Base-by-base conservation (phyloP, 2,888 invertebrate species). In the Orthosia gothica region DNA sequence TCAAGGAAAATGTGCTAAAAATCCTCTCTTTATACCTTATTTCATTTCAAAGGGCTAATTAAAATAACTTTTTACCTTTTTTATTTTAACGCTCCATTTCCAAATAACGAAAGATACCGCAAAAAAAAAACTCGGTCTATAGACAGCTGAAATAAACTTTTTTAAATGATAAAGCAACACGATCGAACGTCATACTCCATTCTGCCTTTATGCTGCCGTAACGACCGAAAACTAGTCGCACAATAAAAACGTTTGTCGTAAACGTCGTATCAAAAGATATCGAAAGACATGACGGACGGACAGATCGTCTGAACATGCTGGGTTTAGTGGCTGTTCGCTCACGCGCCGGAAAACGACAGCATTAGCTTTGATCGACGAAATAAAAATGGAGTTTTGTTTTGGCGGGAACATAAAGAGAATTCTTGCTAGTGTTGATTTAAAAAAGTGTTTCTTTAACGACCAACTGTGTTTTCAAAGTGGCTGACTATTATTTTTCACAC, bases 351-450 rank as follows among this genome's bases (percentile, higher is more conserved):
- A 70, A 61, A 72, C 18, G 52, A 66, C 50, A 23, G 3, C 26
- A 77, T 81, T 73, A 54, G 59, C 55, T 70, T 82, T 74, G 79
- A 82, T 68, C 50, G 57, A 45, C 74, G 52, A 62, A 70, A 82
- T 81, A 82, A 75, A n/a, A 81, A 78, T 69, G 55, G 55, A 32
- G 50, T 64, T 59, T 81, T 59, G 50, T 74, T 55, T 62, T 79
- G 59, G 49, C 64, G 76, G 52, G 58, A 78, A 59, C 4, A 54
- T 71, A 20, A 64, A 59, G 40, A 54, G 58, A 49, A 59, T 71
- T 54, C 49, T 54, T 64, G 15, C 11, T 18, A 61, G 54, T 68
- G 54, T 49, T 61, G 26, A 40, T 70, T 50, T 50, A 26, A 16
- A 32, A 55, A 70, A 50, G 20, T 55, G 58, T 50, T 76, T 75